Conservation (phyloP, 2,888 invertebrate genomes). For the Torymus aiolomorphi region DNA sequence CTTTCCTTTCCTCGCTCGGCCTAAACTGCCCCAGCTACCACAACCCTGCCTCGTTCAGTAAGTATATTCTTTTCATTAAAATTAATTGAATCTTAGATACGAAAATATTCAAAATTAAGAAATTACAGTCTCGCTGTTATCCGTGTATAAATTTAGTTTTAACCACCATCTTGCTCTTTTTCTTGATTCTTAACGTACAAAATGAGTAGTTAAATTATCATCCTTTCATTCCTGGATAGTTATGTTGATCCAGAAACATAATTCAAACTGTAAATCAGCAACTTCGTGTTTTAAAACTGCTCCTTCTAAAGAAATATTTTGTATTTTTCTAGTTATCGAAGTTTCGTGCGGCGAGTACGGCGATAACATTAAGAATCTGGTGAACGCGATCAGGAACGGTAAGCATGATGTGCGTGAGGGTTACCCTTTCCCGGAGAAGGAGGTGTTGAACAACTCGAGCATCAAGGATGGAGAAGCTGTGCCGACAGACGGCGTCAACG, state of each 20-base stretch:
- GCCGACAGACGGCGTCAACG: conserved; percentile 50
- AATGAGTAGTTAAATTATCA: too few relatives aligned
- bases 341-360: conserved; percentile 98
- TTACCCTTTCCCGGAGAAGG: conserved; percentile 82
- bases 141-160: too few relatives aligned
- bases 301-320: too few relatives aligned
- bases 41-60: conserved; percentile 95
- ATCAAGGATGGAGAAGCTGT: conserved; percentile 40
- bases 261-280: too few relatives aligned
- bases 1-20: conserved; percentile 87
- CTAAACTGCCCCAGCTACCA: conserved; percentile 96
- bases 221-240: too few relatives aligned
- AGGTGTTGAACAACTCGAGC: conserved; percentile 76
- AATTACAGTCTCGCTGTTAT: too few relatives aligned
- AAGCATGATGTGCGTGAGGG: conserved; percentile 87
- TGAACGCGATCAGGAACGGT: conserved; percentile 90
- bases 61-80: conserved; percentile 61
- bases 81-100: too few relatives aligned
- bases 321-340: conserved; percentile 84
- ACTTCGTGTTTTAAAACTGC: too few relatives aligned
- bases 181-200: too few relatives aligned
- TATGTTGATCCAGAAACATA: too few relatives aligned
- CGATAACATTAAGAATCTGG: conserved; percentile 89
- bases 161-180: too few relatives aligned
- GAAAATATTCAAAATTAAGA: too few relatives aligned